Percentiles rank a stretch among this genome's conserved stretches.
Conservation (phyloP, 2,113 vertebrate species). For the Hydrochoerus hydrochaeris region DNA sequence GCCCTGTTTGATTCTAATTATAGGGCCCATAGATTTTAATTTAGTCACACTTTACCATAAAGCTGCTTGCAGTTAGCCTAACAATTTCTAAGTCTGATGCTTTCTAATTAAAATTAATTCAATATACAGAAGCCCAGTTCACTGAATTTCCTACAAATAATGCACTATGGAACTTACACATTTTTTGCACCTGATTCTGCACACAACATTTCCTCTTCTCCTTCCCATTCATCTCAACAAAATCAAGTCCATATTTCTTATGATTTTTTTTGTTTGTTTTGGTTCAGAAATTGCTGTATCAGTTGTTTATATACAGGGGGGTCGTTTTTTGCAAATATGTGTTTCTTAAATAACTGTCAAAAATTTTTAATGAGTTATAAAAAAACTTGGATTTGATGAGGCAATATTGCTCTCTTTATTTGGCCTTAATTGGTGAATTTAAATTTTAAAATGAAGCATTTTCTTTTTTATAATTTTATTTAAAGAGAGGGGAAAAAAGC, state of each 20-base stretch:
- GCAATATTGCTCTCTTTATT: neutral
- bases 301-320: neutral
- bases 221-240: neutral
- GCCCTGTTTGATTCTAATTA: neutral
- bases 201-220: neutral
- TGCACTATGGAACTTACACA: neutral
- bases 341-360: neutral
- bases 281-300: constrained; percentile 8
- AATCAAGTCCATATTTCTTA: neutral
- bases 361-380: neutral
- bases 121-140: neutral
- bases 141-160: neutral
- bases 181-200: neutral
- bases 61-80: neutral
- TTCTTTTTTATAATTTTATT: too few species aligned
- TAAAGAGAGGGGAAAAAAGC: too few species aligned
- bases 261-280: neutral
- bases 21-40: neutral
- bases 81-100: neutral
- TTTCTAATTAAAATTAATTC: neutral
- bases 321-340: neutral
- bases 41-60: neutral
- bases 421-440: neutral
- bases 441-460: constrained; percentile 24
- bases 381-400: constrained; percentile 11